Percentiles rank a stretch among this genome's conserved stretches.
Conservation (phyloP, 2,888 invertebrate species). For the Pilophorus perplexus region DNA sequence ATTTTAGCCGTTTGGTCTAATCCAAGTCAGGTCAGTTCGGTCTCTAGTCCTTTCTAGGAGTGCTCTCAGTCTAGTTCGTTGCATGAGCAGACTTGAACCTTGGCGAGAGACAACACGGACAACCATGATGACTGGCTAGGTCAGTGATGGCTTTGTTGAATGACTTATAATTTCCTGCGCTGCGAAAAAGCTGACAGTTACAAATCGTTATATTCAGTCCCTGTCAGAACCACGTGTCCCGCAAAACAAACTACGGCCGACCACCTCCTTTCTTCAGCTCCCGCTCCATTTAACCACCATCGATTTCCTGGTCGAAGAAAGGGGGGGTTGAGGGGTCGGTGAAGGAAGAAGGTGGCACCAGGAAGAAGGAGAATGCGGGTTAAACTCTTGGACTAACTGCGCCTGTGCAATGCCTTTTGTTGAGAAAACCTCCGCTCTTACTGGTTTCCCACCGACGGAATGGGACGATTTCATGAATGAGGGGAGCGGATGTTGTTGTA, state of each 20-base stretch:
- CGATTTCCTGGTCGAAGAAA: constrained; percentile 2
- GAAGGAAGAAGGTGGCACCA: too few relatives aligned
- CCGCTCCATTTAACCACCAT: constrained; percentile 14
- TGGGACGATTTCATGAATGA: constrained; percentile 11
- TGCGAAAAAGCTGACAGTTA: too few relatives aligned
- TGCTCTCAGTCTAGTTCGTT: too few relatives aligned
- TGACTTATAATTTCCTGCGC: too few relatives aligned
- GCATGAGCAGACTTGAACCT: too few relatives aligned
- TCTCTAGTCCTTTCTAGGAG: too few relatives aligned
- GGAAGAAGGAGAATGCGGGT: constrained; percentile 1
- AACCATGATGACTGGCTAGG: too few relatives aligned
- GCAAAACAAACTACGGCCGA: not conserved
- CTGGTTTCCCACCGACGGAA: constrained; percentile 1
- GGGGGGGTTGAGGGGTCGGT: too few relatives aligned
- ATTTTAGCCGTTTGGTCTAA: too few relatives aligned
- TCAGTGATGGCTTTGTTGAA: too few relatives aligned
- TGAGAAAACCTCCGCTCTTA: not conserved
- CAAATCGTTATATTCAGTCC: not conserved
- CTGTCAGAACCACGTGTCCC: constrained; percentile 12
- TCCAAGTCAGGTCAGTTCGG: too few relatives aligned
- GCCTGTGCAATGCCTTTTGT: not conserved
- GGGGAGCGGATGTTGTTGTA: not conserved
- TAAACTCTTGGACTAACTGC: not conserved
- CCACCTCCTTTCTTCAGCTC: constrained; percentile 2
- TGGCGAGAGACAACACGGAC: too few relatives aligned